These are phyloP conservation scores for Columba janthina DNA, from an alignment of 2,113 vertebrate species.

Conservation along the genomic window DNA sequence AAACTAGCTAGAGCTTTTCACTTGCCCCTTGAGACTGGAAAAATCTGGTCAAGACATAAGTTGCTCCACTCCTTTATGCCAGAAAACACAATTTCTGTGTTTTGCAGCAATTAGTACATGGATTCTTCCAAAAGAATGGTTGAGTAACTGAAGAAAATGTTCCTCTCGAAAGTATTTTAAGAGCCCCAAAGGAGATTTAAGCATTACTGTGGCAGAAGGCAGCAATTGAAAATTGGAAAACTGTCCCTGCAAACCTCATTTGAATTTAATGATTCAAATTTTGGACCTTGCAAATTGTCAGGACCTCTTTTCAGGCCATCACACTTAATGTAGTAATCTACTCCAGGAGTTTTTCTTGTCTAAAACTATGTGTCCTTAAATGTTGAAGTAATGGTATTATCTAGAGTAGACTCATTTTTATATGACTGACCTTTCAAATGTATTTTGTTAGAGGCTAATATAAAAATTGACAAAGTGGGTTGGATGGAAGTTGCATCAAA, in stretches of 20 bases:
- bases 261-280: background rate
- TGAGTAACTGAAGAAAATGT: background rate
- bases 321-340: background rate
- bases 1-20: too few species aligned
- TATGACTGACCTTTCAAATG: background rate
- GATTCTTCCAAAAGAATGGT: background rate
- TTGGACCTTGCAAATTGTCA: background rate
- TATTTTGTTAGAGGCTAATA: background rate
- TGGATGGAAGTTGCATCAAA: background rate
- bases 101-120: background rate
- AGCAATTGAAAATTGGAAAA: background rate
- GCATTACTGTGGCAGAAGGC: background rate
- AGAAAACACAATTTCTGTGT: background rate
- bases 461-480: accelerated
- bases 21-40: background rate
- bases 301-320: background rate
- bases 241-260: background rate
- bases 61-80: background rate
- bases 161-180: background rate
- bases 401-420: background rate
- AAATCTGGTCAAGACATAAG: background rate
- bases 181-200: background rate
- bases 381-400: background rate
- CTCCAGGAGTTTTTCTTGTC: background rate
- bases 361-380: background rate